Evolutionary conservation across 2,797 vertebrate species (phyloP), one percentile per base, ranked within the genome.

Genomic region (Alosa sapidissima): DNA sequence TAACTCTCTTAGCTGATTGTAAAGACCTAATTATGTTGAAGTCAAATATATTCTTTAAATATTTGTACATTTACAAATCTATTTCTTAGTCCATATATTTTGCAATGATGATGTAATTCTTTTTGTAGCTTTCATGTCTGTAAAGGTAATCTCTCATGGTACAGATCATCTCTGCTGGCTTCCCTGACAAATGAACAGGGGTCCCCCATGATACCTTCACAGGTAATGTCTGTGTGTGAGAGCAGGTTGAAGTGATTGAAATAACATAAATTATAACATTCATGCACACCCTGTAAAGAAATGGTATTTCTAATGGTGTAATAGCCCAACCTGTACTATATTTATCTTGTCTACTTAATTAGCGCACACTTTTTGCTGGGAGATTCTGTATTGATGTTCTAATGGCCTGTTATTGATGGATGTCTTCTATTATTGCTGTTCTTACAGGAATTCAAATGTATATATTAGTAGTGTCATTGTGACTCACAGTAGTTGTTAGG

Each of bases 181-280:
- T 28, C 28, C 28, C 28, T 28, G 28, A 28, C 28, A 28, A 28
- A 1, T 28, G 28, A 28, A 28, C 28, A 11, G 62, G 24, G 13
- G 3, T n/a, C 62, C 62, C 62, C 33, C 62, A 36, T 68, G 62
- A 13, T n/a, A 36, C 62, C 62, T 68, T 72, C 28, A 36, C n/a
- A 72, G 65, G 28, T 72, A 72, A 72, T 72, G 65, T 36, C 11
- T 24, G n/a, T n/a, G n/a, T n/a, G 24, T 3, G 58, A 68, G 65
- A 72, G 33, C 10, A 36, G 33, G 28, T 14, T 36, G 33, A 36
- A 36, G 28, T 72, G 65, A 14, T 33, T 72, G 28, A 11, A 14
- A 36, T 72, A 16, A 68, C 19, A 62, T 65, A 65, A 72, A 72
- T 72, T 72, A 72, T 72, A 28, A 72, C 24, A 72, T 36, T 72